Evolutionary conservation across 2,113 vertebrate genomes (phyloP), one percentile per base, ranked within the genome.

Genomic region (Pandion haliaetus): DNA sequence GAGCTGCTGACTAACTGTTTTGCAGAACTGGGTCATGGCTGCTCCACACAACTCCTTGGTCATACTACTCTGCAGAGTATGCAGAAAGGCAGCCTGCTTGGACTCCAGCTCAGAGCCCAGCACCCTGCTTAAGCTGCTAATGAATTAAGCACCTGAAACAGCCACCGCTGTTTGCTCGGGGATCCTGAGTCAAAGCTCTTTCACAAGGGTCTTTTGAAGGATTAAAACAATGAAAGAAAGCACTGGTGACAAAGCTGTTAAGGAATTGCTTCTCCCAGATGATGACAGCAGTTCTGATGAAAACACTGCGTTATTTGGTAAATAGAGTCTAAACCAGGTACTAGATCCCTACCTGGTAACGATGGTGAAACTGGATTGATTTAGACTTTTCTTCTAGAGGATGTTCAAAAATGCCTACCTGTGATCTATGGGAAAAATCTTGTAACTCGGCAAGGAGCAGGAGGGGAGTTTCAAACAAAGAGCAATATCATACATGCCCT

Each of bases 1-100:
- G 18, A 65, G 42, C 42, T 73, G 67, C 52, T 44, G 23, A 70
- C 17, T 45, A 18, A 61, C 19, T 0, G 2, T 7, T 74, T 26
- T 24, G 25, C 18, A n/a, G 31, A n/a, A 47, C 24, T n/a, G 10
- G 7, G 11, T 12, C 3, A 2, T 0, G 0, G 52, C 52, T 8
- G 50, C 57, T 42, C 29, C 29, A 10, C 15, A 32, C 62, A 55
- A 8, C 55, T 54, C 54, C 45, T 59, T 1, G 2, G 36, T 66
- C 38, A 8, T 2, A 16, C 38, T 21, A 31, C 11, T 4, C 24
- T 36, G 24, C 71, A 45, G 38, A 29, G 58, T 3, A 19, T 14
- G 34, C 20, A 52, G 6, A n/a, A 62, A 42, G 28, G 86, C 57
- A 31, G 24, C 28, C n/a, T 14, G n/a, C 40, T 3, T 2, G 40